Evolutionary conservation across 2,888 invertebrate species (phyloP).

Genomic region (Amiota communis): DNA sequence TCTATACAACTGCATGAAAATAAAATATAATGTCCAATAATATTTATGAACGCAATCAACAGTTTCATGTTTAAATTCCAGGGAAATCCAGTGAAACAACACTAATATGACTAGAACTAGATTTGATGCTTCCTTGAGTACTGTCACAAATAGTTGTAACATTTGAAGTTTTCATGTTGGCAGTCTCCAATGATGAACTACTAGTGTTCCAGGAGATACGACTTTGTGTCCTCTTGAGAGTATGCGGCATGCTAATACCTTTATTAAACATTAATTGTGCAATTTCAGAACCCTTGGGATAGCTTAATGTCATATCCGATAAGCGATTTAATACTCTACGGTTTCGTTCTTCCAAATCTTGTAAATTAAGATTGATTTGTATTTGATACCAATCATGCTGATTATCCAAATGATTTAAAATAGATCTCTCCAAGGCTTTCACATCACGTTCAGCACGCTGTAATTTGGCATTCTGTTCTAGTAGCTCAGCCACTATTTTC

Average conservation of each 20-base stretch:
- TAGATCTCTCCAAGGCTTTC: constrained; percentile 58
- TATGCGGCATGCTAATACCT: constrained; percentile 69
- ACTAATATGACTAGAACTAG: constrained; percentile 55
- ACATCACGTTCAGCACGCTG: constrained; percentile 71
- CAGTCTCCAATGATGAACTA: constrained; percentile 47
- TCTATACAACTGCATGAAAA: too few species aligned
- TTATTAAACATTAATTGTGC: constrained; percentile 64
- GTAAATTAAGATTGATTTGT: constrained; percentile 74
- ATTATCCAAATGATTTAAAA: constrained; percentile 56
- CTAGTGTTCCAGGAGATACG: constrained; percentile 65
- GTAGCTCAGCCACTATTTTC: constrained; percentile 68
- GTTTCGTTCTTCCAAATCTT: constrained; percentile 78
- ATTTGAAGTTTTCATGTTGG: constrained; percentile 14
- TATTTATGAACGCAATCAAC: too few species aligned
- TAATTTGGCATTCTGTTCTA: constrained; percentile 69
- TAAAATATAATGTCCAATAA: too few species aligned
- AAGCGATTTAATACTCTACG: constrained; percentile 75
- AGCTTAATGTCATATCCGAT: constrained; percentile 73
- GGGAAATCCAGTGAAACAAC: constrained; percentile 66
- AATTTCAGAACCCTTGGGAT: constrained; percentile 63
- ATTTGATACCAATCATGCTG: constrained; percentile 53
- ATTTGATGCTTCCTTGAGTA: too few species aligned
- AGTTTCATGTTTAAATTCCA: constrained; percentile 38
- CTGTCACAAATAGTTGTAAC: too few species aligned
- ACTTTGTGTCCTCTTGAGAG: constrained; percentile 59